Percentiles rank a stretch among this genome's conserved stretches.
Conservation (phyloP, 2,888 invertebrate genomes). For the Alloscopus bannaensis region DNA sequence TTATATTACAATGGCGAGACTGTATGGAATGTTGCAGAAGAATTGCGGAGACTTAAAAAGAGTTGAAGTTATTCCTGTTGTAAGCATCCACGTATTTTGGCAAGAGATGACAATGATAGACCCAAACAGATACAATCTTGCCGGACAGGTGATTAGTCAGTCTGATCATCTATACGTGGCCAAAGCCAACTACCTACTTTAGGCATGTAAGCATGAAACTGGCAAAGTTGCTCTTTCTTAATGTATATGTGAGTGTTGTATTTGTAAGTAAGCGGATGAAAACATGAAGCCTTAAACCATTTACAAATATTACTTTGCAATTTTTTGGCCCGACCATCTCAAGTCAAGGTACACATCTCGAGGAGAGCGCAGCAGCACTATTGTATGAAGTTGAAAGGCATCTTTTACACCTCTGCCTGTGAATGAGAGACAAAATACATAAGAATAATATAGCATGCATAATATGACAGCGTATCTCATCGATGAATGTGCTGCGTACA, state of each 20-base stretch:
- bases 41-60: background rate
- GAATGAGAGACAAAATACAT: background rate
- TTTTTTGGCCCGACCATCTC: too few species aligned
- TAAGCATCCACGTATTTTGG: constrained; percentile 12
- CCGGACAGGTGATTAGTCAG: constrained; percentile 50
- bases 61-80: too few species aligned
- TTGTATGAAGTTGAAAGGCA: background rate
- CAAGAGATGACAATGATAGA: constrained; percentile 36
- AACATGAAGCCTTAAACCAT: background rate
- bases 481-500: background rate
- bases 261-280: background rate
- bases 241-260: too few species aligned
- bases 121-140: constrained; percentile 37
- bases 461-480: too few species aligned
- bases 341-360: too few species aligned
- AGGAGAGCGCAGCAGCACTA: too few species aligned
- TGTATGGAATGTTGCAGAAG: constrained; percentile 31
- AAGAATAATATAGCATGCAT: too few species aligned
- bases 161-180: constrained; percentile 20
- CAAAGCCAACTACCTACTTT: background rate
- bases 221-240: too few species aligned
- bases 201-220: constrained; percentile 10
- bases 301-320: constrained; percentile 12
- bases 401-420: too few species aligned
- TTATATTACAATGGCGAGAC: constrained; percentile 8